phyloP scores from a whole-genome alignment of 1,140 invertebrate species.

The Zaprionus ghesquierei region DNA sequence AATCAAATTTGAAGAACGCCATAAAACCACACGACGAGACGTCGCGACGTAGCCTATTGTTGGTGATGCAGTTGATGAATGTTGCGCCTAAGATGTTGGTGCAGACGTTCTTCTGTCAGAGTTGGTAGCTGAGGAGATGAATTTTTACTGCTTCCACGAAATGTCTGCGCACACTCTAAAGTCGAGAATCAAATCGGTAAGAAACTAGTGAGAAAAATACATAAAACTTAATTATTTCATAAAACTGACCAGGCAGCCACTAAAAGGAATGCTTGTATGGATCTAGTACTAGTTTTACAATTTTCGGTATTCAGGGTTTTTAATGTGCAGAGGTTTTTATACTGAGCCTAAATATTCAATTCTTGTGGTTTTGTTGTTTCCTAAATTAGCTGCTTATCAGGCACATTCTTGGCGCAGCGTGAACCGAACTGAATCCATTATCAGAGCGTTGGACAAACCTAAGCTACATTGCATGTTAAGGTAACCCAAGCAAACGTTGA shows the following conservation, averaged over 20 bases:
- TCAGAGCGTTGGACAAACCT: slow-evolving; percentile 4
- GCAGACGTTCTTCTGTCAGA: slow-evolving; percentile 30
- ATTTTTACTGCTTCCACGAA: slow-evolving; percentile 78
- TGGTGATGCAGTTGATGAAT: slow-evolving; percentile 41
- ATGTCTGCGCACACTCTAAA: slow-evolving; percentile 27
- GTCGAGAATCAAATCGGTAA: slow-evolving; percentile 51
- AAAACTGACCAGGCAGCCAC: slow-evolving; percentile 50
- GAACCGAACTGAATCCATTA: slow-evolving; percentile 59
- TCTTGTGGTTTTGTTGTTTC: slow-evolving; percentile 52
- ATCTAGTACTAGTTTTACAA: slow-evolving; percentile 29
- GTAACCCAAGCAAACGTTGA: not conserved
- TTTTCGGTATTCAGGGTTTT: slow-evolving; percentile 41
- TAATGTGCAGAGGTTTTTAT: slow-evolving; percentile 69
- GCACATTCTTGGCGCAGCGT: slow-evolving; percentile 69
- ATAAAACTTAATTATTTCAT: slow-evolving; percentile 81
- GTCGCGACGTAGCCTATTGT: slow-evolving; percentile 44
- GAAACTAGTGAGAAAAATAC: slow-evolving; percentile 78
- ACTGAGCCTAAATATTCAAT: slow-evolving; percentile 53
- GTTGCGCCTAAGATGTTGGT: slow-evolving; percentile 24
- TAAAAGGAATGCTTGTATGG: slow-evolving; percentile 17
- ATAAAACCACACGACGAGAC: slow-evolving; percentile 60
- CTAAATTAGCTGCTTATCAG: slow-evolving; percentile 76
- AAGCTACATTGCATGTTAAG: slow-evolving; percentile 46
- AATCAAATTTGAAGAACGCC: slow-evolving; percentile 73
- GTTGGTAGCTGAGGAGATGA: slow-evolving; percentile 23